Evolutionary conservation across 1,140 invertebrate genomes (phyloP), one percentile per base, ranked within the genome.

Genomic region (Drosophila azteca): DNA sequence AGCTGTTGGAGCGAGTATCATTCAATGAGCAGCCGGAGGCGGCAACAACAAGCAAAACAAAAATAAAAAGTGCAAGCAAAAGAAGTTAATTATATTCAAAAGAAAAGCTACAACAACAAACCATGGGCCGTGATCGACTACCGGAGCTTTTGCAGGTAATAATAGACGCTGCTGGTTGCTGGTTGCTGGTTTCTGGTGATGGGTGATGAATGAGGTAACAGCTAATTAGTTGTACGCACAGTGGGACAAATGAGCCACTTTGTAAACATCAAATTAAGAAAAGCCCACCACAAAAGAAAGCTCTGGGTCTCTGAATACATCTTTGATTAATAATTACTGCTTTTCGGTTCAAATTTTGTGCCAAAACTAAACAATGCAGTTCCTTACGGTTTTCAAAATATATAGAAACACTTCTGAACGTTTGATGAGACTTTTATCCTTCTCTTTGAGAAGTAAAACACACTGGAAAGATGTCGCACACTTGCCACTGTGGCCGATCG

Each of bases 61-160:
- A 24, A 26, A 26, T 5, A 26, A 9, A 43, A 57, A 51, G 48
- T 53, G 26, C 15, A 60, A 54, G 11, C 35, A 72, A 64, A 62
- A 68, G 3, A 45, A 68, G 62, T 24, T 17, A 39, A 39, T 57
- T 52, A 64, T 45, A 17, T 43, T 41, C 5, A 61, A 49, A 11
- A 44, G 5, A 50, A 29, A 35, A 17, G 39, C 15, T 13, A 45
- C 17, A 49, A 69, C 41, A 24, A 22, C 13, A 49, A 15, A 69
- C 46, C 64, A 90, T 90, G 90, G 90, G 77, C 31, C 77, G 71
- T 88, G 90, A 91, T 69, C 87, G 90, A 65, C 72, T 91, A 44
- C 90, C 90, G 8, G 90, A 91, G 74, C 83, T 91, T 71, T 72
- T 91, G 45, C 85, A 90, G 90, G 90, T 91, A 72, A 90, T 39